phyloP scores from a whole-genome alignment of 2,113 vertebrate species.

The Mus spicilegus region DNA sequence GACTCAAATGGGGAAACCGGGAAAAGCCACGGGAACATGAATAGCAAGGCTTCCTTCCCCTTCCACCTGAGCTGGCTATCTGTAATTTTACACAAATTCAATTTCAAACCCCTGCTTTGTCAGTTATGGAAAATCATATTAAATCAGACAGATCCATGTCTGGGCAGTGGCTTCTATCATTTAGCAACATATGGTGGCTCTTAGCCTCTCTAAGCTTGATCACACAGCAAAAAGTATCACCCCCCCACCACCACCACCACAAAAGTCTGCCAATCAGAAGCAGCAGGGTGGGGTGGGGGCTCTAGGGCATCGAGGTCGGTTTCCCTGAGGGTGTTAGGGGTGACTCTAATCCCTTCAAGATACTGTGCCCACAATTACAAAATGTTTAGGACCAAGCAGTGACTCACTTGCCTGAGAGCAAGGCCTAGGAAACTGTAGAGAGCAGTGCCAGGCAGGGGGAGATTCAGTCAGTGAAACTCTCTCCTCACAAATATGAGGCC shows the following conservation, averaged over 20 bases:
- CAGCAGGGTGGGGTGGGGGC: neutral
- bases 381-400: neutral
- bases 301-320: neutral
- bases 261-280: neutral
- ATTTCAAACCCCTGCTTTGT: slow-evolving; percentile 74
- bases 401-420: neutral
- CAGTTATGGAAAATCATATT: slow-evolving; percentile 78
- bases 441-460: neutral
- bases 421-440: neutral
- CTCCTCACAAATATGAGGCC: neutral
- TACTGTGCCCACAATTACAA: neutral
- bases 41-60: slow-evolving; percentile 66
- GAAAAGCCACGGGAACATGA: slow-evolving; percentile 66
- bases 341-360: neutral
- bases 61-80: slow-evolving; percentile 69
- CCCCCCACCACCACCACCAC: too few species aligned
- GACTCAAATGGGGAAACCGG: slow-evolving; percentile 64
- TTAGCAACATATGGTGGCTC: slow-evolving; percentile 53
- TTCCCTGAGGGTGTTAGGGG: neutral
- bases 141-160: slow-evolving; percentile 75
- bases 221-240: neutral
- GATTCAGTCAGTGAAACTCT: neutral
- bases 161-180: slow-evolving; percentile 62
- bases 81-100: slow-evolving; percentile 68
- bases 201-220: neutral